Conservation (phyloP, 1,140 invertebrate species). For the Macrocentrus cingulum region DNA sequence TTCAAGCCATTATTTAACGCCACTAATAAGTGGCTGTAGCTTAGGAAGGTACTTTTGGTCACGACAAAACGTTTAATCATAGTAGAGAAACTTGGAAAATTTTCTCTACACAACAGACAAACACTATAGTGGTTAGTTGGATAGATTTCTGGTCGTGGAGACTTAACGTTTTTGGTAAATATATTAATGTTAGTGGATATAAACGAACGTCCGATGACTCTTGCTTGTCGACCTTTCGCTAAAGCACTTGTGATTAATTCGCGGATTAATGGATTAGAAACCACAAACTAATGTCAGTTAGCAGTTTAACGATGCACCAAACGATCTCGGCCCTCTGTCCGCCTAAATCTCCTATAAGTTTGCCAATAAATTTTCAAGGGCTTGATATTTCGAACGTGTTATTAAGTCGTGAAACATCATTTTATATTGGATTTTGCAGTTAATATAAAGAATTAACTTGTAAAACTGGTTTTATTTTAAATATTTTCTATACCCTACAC, state of each 20-base stretch:
- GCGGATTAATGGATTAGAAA: slow-evolving; percentile 51
- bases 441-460: too few species aligned
- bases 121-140: too few species aligned
- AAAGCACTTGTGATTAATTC: slow-evolving; percentile 42
- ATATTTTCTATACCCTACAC: too few species aligned
- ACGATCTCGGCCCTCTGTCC: slow-evolving; percentile 1
- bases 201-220: neutral
- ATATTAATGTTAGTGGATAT: neutral
- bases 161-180: too few species aligned
- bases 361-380: too few species aligned
- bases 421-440: too few species aligned
- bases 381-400: too few species aligned
- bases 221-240: slow-evolving; percentile 8
- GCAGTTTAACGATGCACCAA: slow-evolving; percentile 25
- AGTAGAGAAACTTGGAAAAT: slow-evolving; percentile 31
- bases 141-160: too few species aligned
- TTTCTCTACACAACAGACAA: neutral
- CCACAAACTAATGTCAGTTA: slow-evolving; percentile 48
- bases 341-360: neutral
- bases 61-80: slow-evolving; percentile 33
- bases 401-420: too few species aligned
- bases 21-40: slow-evolving; percentile 24
- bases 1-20: slow-evolving; percentile 19
- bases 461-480: too few species aligned
- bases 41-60: slow-evolving; percentile 20